phyloP scores from a whole-genome alignment of 64 coral and sea anemone species.

The Montipora sp. region DNA sequence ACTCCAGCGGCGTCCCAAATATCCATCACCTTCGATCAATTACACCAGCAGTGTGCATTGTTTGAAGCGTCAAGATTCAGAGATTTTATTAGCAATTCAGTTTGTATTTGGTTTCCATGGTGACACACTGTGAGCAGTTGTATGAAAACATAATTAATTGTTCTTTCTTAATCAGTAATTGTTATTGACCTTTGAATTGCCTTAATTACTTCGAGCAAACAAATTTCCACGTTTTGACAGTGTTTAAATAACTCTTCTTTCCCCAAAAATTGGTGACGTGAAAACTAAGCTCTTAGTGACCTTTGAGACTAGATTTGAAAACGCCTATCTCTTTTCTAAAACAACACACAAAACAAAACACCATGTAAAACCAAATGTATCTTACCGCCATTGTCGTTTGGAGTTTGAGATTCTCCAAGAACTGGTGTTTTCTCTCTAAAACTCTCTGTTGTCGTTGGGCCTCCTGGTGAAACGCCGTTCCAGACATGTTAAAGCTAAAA shows the following conservation, averaged over 20 bases:
- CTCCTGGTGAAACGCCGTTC: conserved; percentile 58
- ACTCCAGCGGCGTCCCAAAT: too few species aligned
- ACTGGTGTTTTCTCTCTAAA: conserved; percentile 46
- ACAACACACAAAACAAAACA: too few species aligned
- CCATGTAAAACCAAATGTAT: background rate
- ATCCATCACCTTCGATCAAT: too few species aligned
- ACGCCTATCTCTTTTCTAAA: background rate
- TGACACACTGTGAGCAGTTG: background rate
- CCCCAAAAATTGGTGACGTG: too few species aligned
- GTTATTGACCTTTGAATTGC: background rate
- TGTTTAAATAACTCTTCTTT: background rate
- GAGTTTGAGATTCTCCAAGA: conserved; percentile 15
- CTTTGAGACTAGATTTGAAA: background rate
- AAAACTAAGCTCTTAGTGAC: too few species aligned
- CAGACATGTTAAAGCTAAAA: conserved; percentile 29
- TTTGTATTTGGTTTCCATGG: background rate
- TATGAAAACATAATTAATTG: background rate
- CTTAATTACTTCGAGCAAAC: background rate
- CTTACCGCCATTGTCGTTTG: background rate
- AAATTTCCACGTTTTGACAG: background rate
- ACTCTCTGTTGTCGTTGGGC: conserved; percentile 47
- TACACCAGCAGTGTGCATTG: too few species aligned
- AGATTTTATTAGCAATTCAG: background rate
- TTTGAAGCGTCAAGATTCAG: too few species aligned
- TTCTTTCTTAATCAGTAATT: background rate